Evolutionary conservation across 1,140 invertebrate species (phyloP).

Genomic region (Patella vulgata): DNA sequence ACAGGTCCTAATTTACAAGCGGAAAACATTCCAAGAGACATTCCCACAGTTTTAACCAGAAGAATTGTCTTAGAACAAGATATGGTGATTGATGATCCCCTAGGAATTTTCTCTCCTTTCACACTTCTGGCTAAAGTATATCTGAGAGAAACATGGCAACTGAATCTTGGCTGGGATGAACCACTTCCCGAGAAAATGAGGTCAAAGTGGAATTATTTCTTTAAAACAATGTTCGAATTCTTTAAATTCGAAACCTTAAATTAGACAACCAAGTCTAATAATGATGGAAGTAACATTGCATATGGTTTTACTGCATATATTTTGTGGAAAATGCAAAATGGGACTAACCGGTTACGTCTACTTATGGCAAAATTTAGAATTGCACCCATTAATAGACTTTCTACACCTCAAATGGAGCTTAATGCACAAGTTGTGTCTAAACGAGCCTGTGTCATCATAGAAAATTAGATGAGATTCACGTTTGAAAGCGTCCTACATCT

Average conservation of each 20-base stretch:
- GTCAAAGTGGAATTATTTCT: slow-evolving; percentile 27
- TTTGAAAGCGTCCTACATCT: slow-evolving; percentile 5
- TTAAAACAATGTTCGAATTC: background rate
- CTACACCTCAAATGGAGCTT: slow-evolving; percentile 1
- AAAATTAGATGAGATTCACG: slow-evolving; percentile 6
- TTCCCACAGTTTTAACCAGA: slow-evolving; percentile 2
- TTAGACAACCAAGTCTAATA: background rate
- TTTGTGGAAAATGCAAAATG: background rate
- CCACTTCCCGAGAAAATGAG: slow-evolving; percentile 5
- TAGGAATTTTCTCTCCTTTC: slow-evolving; percentile 24
- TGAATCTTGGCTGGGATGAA: slow-evolving; percentile 24
- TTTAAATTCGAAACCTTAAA: background rate
- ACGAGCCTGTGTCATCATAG: background rate
- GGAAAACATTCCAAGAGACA: background rate
- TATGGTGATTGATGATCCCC: slow-evolving; percentile 35
- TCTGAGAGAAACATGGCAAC: slow-evolving; percentile 19
- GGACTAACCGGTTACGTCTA: background rate
- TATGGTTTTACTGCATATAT: slow-evolving; percentile 13
- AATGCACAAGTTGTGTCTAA: slow-evolving; percentile 5
- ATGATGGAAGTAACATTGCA: slow-evolving; percentile 10
- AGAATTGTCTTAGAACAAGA: slow-evolving; percentile 2
- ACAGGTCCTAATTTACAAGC: background rate
- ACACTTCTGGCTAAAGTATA: slow-evolving; percentile 12
- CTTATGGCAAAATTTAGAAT: slow-evolving; percentile 6
- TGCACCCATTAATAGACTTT: background rate